Conservation (phyloP, 2,888 invertebrate species). For the Plebejus melissa region DNA sequence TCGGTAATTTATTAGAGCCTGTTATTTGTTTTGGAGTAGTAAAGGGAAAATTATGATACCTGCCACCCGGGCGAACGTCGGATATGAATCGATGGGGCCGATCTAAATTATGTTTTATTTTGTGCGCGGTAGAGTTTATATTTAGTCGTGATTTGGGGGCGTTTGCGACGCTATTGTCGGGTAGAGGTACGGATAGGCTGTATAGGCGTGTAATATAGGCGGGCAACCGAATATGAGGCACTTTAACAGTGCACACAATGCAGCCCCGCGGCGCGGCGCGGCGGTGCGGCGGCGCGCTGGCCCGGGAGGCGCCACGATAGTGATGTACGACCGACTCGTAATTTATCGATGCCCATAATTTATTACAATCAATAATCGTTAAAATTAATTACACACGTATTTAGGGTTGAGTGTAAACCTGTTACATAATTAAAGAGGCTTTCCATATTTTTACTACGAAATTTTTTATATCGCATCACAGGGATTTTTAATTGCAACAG, state of each 20-base stretch:
- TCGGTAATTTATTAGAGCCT: constrained; percentile 64
- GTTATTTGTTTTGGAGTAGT: constrained; percentile 67
- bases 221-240: constrained; percentile 77
- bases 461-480: neutral
- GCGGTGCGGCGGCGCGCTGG: constrained; percentile 52
- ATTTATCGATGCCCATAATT: constrained; percentile 41
- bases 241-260: constrained; percentile 67
- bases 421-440: neutral
- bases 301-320: constrained; percentile 66
- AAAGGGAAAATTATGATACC: constrained; percentile 71
- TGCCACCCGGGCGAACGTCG: constrained; percentile 34
- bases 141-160: constrained; percentile 32
- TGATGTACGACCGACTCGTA: constrained; percentile 42
- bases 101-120: constrained; percentile 40
- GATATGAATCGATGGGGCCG: constrained; percentile 36
- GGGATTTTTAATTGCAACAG: neutral
- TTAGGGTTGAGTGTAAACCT: constrained; percentile 5
- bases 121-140: constrained; percentile 34
- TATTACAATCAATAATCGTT: constrained; percentile 32
- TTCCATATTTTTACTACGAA: neutral
- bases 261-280: constrained; percentile 55
- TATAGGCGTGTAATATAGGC: constrained; percentile 65
- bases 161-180: constrained; percentile 47
- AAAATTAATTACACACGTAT: constrained; percentile 6
- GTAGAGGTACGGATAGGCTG: constrained; percentile 61